Evolutionary conservation across 2,113 vertebrate genomes (phyloP).

Genomic region (Aplodontia rufa): DNA sequence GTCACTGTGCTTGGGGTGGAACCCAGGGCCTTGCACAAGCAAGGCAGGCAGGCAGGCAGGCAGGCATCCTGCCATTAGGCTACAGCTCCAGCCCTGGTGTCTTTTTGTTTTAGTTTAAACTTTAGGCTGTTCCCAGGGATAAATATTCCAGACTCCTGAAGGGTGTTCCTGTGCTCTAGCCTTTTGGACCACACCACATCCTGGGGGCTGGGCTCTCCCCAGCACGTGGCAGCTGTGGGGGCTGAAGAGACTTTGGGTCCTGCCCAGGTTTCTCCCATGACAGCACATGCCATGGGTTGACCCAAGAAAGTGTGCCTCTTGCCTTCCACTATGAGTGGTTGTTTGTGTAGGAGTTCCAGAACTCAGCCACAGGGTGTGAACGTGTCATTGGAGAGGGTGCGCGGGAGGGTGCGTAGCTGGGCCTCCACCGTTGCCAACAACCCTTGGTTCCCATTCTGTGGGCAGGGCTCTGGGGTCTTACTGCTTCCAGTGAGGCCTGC

Average conservation of each 20-base stretch:
- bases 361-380: neutral
- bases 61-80: neutral
- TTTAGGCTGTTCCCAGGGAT: neutral
- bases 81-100: neutral
- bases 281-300: neutral
- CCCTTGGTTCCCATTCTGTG: neutral
- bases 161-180: neutral
- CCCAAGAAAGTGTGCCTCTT: too few species aligned
- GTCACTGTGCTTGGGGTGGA: too few species aligned
- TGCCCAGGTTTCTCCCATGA: neutral
- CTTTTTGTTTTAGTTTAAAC: too few species aligned
- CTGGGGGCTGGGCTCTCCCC: neutral
- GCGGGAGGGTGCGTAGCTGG: neutral
- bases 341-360: neutral
- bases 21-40: neutral
- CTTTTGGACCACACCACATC: too few species aligned
- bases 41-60: too few species aligned
- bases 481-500: neutral
- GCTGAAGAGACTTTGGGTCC: neutral
- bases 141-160: too few species aligned
- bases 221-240: neutral
- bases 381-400: neutral
- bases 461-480: neutral
- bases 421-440: too few species aligned
- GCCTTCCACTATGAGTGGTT: neutral